phyloP scores from a whole-genome alignment of 1,140 invertebrate species.

The Formica exsecta region DNA sequence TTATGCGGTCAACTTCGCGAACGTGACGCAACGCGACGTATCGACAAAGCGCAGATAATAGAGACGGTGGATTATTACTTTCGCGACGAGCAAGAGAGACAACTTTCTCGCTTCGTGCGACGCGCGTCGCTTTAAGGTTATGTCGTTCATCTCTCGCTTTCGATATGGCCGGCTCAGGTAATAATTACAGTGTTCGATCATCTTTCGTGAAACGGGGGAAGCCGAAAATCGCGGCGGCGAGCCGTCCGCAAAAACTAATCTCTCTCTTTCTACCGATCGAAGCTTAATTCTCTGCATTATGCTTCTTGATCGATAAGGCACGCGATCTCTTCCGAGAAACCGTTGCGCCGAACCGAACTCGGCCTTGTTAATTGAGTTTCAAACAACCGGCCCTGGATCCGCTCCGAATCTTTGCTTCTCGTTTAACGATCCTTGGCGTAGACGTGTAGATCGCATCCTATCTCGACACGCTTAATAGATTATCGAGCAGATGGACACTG shows the following conservation, averaged over 20 bases:
- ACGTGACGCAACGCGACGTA: conserved; percentile 35
- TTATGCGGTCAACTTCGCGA: conserved; percentile 50
- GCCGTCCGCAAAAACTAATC: conserved; percentile 39
- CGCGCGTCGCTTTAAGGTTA: conserved; percentile 32
- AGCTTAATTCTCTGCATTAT: conserved; percentile 49
- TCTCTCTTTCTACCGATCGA: conserved; percentile 23
- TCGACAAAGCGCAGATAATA: conserved; percentile 31
- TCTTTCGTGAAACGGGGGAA: conserved; percentile 49
- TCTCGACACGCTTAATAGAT: conserved; percentile 74
- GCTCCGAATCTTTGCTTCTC: conserved; percentile 58
- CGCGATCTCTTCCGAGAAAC: conserved; percentile 46
- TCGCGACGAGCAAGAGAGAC: neutral
- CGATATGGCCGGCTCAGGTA: conserved; percentile 17
- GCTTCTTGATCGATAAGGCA: conserved; percentile 62
- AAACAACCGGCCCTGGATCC: conserved; percentile 49
- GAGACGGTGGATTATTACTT: conserved; percentile 5
- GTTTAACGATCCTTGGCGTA: conserved; percentile 63
- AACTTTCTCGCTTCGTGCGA: neutral
- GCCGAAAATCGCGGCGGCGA: conserved; percentile 14
- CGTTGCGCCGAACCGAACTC: conserved; percentile 36
- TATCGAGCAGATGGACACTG: conserved; percentile 68
- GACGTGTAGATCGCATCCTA: conserved; percentile 60
- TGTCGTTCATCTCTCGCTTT: conserved; percentile 22
- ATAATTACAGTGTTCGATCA: conserved; percentile 64
- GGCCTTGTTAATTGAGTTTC: conserved; percentile 44